Evolutionary conservation across 92 coral and sea anemone genomes (phyloP).

Genomic region (Epizoanthus stellaris): DNA sequence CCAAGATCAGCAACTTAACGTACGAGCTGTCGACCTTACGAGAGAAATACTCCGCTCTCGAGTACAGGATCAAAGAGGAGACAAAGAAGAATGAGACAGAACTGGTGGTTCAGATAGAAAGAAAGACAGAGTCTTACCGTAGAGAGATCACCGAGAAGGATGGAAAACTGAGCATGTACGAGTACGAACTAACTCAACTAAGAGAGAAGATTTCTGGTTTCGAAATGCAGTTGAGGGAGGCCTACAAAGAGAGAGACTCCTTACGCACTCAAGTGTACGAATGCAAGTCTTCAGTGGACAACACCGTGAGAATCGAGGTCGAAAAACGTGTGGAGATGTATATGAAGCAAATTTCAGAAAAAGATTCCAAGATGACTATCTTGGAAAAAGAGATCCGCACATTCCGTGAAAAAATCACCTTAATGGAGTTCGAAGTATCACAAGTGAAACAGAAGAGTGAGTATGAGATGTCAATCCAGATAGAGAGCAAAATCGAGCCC

Average conservation of each 20-base stretch:
- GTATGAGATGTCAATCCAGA: constrained; percentile 32
- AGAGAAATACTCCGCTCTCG: constrained; percentile 45
- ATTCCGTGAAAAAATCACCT: not conserved
- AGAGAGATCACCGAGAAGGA: constrained; percentile 48
- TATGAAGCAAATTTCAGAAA: constrained; percentile 39
- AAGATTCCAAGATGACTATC: constrained; percentile 28
- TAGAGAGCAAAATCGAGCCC: constrained; percentile 41
- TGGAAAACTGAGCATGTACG: constrained; percentile 44
- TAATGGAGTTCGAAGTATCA: constrained; percentile 17
- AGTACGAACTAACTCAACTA: constrained; percentile 39
- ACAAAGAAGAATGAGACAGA: constrained; percentile 42
- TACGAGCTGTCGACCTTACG: constrained; percentile 25
- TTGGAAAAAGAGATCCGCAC: constrained; percentile 2
- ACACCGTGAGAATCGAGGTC: constrained; percentile 30
- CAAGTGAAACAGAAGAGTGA: constrained; percentile 39
- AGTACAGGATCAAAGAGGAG: constrained; percentile 43
- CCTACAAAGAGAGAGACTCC: constrained; percentile 46
- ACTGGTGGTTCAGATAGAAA: constrained; percentile 47
- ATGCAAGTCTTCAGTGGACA: constrained; percentile 36
- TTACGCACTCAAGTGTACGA: constrained; percentile 45
- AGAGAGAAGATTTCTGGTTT: constrained; percentile 31
- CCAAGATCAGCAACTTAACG: not conserved
- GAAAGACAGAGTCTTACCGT: constrained; percentile 46
- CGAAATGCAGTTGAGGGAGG: constrained; percentile 39
- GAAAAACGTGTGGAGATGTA: constrained; percentile 48